Evolutionary conservation across 1,140 invertebrate species (phyloP).

Genomic region (Eriosoma lanigerum): DNA sequence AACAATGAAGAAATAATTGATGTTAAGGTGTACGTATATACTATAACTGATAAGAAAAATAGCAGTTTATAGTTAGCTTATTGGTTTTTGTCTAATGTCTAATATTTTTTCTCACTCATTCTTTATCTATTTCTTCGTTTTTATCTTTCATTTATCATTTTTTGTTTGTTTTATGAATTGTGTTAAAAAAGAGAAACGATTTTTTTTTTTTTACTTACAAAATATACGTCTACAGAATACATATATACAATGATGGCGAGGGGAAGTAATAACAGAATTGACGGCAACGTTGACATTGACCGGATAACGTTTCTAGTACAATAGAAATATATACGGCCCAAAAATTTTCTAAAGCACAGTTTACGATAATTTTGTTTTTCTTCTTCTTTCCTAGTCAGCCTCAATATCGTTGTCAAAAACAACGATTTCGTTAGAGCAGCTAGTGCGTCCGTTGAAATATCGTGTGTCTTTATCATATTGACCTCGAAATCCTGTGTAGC

Average conservation of each 20-base stretch:
- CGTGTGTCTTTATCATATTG: too few species aligned
- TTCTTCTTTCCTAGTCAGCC: not conserved
- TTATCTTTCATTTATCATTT: not conserved
- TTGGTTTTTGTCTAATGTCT: not conserved
- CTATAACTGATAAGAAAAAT: not conserved
- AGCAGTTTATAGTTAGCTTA: not conserved
- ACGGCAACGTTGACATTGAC: slow-evolving; percentile 28
- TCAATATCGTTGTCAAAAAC: slow-evolving; percentile 1
- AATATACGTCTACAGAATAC: not conserved
- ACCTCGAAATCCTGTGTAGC: not conserved
- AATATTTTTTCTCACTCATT: not conserved
- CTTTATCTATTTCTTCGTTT: not conserved
- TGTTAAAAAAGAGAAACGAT: slow-evolving; percentile 5
- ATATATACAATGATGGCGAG: not conserved
- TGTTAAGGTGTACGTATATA: not conserved
- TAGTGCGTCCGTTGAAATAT: not conserved
- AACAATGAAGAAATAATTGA: not conserved
- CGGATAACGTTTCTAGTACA: slow-evolving; percentile 30
- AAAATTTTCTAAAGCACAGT: slow-evolving; percentile 34
- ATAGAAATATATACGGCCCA: not conserved
- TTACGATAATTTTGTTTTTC: slow-evolving; percentile 22
- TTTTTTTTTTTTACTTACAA: slow-evolving; percentile 21
- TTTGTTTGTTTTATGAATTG: not conserved
- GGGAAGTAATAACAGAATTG: not conserved
- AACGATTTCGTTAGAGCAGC: not conserved